Conservation (phyloP, 1,140 invertebrate genomes). For the Gonioctena quinquepunctata region DNA sequence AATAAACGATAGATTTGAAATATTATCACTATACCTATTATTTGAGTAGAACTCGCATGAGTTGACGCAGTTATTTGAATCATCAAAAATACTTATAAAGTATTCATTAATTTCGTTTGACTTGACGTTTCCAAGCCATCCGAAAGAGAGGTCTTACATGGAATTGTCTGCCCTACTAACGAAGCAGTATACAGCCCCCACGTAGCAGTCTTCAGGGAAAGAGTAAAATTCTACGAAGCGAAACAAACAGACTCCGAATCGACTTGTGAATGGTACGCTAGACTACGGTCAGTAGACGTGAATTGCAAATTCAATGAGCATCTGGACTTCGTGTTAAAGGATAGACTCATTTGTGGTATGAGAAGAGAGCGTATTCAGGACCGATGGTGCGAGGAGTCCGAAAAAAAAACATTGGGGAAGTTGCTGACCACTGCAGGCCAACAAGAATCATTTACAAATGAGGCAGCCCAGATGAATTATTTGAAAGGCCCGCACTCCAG, state of each 20-base stretch:
- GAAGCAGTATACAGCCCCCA: neutral
- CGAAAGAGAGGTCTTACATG: neutral
- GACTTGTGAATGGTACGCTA: conserved; percentile 1
- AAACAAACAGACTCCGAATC: neutral
- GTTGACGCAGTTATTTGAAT: too few relatives aligned
- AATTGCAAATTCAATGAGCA: conserved; percentile 5
- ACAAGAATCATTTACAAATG: too few relatives aligned
- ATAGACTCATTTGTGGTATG: conserved; percentile 17
- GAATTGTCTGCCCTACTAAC: neutral
- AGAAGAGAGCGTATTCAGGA: conserved; percentile 1
- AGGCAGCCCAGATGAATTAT: too few relatives aligned
- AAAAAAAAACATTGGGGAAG: too few relatives aligned
- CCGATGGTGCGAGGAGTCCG: conserved; percentile 19
- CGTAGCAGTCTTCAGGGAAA: neutral
- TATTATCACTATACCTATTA: too few relatives aligned
- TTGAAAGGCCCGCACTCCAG: too few relatives aligned
- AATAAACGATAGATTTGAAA: too few relatives aligned
- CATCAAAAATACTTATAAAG: too few relatives aligned
- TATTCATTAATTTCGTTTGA: too few relatives aligned
- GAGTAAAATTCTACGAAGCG: neutral
- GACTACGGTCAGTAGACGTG: conserved; percentile 7
- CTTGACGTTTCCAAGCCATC: neutral
- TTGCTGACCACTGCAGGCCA: too few relatives aligned
- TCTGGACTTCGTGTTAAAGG: conserved; percentile 7
- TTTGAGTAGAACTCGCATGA: too few relatives aligned